Evolutionary conservation across 2,797 vertebrate species (phyloP).

Genomic region (Serranus cabrilla): DNA sequence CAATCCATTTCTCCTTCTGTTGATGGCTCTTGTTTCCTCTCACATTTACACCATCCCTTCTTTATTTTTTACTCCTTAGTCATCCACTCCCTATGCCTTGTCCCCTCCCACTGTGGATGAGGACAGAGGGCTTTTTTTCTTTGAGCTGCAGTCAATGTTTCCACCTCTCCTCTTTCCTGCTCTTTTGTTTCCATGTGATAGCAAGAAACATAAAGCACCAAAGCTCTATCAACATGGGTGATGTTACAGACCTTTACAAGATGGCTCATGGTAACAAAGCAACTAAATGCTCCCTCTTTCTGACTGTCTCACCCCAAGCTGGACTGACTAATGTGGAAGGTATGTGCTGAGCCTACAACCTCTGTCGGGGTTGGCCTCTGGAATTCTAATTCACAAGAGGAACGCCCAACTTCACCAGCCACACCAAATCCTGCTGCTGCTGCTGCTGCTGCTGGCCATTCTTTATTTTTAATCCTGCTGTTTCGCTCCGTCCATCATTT

Average conservation of each 20-base stretch:
- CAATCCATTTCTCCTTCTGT: conserved; percentile 1
- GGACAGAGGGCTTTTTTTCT: conserved; percentile 16
- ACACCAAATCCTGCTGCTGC: conserved; percentile 71
- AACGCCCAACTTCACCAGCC: conserved; percentile 81
- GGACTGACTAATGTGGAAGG: conserved; percentile 85
- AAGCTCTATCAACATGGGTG: conserved; percentile 13
- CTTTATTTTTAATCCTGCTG: conserved; percentile 71
- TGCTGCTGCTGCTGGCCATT: conserved; percentile 54
- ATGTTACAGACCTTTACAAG: conserved; percentile 44
- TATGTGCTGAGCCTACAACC: conserved; percentile 87
- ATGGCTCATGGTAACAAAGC: conserved; percentile 44
- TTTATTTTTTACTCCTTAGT: conserved; percentile 12
- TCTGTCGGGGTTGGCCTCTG: conserved; percentile 76
- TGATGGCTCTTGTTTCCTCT: conserved; percentile 7
- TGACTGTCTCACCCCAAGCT: conserved; percentile 69
- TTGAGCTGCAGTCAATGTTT: conserved; percentile 19
- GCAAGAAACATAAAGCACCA: not conserved
- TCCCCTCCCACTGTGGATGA: conserved; percentile 2
- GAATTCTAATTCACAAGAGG: conserved; percentile 82
- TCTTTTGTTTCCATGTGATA: conserved; percentile 19
- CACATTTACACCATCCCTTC: not conserved
- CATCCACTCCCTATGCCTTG: conserved; percentile 10
- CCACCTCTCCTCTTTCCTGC: not conserved
- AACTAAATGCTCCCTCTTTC: conserved; percentile 58
- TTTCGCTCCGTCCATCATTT: conserved; percentile 69